A percentile compares a stretch with the other conserved stretches of the same genome.
Conservation (phyloP, 2,797 vertebrate genomes). For the Podarcis lilfordi region DNA sequence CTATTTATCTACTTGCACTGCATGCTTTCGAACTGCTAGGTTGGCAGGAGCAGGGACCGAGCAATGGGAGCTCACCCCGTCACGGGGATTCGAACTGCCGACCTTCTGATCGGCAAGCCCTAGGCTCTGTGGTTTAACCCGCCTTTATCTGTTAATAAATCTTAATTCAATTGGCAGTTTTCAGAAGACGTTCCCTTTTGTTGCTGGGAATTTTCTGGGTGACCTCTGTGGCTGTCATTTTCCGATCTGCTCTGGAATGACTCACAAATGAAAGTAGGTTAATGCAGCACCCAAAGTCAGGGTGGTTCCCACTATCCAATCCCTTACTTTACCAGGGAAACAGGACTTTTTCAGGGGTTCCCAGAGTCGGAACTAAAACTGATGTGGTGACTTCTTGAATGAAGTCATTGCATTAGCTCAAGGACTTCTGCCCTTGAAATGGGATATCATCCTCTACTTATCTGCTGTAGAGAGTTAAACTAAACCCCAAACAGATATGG, state of each 20-base stretch:
- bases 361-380: background rate
- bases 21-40: too few species aligned
- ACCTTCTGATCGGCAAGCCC: too few species aligned
- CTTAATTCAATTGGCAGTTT: background rate
- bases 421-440: background rate
- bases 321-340: background rate
- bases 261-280: background rate
- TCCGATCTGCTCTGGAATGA: background rate
- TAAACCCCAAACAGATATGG: background rate
- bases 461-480: background rate
- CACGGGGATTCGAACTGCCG: rapidly evolving
- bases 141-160: background rate
- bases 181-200: background rate
- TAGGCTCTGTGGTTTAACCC: too few species aligned
- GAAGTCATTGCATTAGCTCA: too few species aligned
- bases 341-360: background rate
- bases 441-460: background rate
- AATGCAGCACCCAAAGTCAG: background rate
- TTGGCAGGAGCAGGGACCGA: too few species aligned
- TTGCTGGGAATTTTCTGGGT: background rate
- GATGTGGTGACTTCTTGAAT: too few species aligned
- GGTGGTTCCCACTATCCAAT: background rate
- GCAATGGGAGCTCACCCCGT: too few species aligned
- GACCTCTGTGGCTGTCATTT: background rate
- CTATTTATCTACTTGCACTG: too few species aligned